These are phyloP conservation scores for Horisme vitalbata DNA, from an alignment of 2,888 invertebrate genomes.

Conservation along the genomic window DNA sequence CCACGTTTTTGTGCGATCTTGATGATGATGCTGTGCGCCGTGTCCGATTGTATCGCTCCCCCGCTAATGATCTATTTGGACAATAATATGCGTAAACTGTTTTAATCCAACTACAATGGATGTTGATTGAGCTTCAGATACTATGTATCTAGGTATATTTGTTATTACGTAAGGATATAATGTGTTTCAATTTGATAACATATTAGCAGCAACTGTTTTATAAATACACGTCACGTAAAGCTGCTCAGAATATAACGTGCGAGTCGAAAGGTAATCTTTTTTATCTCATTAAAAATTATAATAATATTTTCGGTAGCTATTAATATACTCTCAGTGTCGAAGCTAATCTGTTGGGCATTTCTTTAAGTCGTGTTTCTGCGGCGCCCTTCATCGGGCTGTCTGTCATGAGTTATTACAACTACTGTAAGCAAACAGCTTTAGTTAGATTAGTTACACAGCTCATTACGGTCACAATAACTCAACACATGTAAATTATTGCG, in stretches of 20 bases:
- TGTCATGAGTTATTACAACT: constrained; percentile 1
- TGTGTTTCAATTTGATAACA: no score
- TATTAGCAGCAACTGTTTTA: no score
- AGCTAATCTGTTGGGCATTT: constrained; percentile 2
- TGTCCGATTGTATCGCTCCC: not conserved
- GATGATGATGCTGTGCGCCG: not conserved
- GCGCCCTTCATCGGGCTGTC: not conserved
- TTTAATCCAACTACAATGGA: no score
- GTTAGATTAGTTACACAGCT: constrained; percentile 5
- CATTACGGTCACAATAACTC: constrained; percentile 25
- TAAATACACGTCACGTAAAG: no score
- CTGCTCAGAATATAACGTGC: no score
- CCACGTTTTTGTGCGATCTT: not conserved
- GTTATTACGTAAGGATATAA: no score
- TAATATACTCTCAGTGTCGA: not conserved
- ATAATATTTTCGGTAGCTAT: constrained; percentile 4
- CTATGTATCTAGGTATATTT: no score
- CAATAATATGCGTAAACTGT: no score
- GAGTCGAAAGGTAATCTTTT: not conserved
- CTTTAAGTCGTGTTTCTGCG: constrained; percentile 1
- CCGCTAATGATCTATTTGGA: not conserved
- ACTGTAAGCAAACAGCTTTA: constrained; percentile 6
- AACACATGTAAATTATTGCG: constrained; percentile 13
- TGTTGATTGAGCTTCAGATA: no score
- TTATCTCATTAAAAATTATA: not conserved